Evolutionary conservation across 2,797 vertebrate genomes (phyloP).

Genomic region (Manis javanica): DNA sequence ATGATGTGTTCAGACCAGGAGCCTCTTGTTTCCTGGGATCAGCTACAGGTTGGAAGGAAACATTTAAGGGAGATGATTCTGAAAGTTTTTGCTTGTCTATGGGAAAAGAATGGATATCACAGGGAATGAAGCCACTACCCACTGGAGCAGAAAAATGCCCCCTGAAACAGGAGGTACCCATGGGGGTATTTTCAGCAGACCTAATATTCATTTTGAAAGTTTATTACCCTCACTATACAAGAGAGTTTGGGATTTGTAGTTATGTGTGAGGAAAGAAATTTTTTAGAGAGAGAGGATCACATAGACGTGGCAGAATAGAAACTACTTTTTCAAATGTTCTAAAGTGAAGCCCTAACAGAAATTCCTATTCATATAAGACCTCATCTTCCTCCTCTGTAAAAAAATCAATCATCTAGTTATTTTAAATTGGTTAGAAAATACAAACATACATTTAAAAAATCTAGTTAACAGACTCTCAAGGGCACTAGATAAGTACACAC

Average conservation of each 20-base stretch:
- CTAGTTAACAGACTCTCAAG: conserved; percentile 71
- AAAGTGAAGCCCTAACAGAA: conserved; percentile 78
- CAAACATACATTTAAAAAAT: conserved; percentile 77
- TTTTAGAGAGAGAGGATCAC: conserved; percentile 77
- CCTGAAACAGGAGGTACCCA: neutral
- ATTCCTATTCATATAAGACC: conserved; percentile 66
- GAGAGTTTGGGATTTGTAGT: neutral
- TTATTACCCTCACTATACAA: conserved; percentile 22
- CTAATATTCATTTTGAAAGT: neutral
- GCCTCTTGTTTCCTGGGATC: neutral
- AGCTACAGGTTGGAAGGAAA: neutral
- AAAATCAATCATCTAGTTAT: conserved; percentile 77
- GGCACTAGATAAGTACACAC: conserved; percentile 80
- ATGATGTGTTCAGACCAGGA: neutral
- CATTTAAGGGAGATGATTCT: neutral
- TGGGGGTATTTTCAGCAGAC: neutral
- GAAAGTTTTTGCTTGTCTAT: neutral
- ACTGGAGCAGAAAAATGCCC: neutral
- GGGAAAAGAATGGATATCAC: neutral
- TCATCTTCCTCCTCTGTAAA: conserved; percentile 75
- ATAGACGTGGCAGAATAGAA: conserved; percentile 76
- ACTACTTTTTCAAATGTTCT: conserved; percentile 81
- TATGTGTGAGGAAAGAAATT: conserved; percentile 59
- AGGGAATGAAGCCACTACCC: neutral
- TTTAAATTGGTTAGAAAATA: conserved; percentile 83